Evolutionary conservation across 2,888 invertebrate genomes (phyloP).

Genomic region (Allolobophora icterica): DNA sequence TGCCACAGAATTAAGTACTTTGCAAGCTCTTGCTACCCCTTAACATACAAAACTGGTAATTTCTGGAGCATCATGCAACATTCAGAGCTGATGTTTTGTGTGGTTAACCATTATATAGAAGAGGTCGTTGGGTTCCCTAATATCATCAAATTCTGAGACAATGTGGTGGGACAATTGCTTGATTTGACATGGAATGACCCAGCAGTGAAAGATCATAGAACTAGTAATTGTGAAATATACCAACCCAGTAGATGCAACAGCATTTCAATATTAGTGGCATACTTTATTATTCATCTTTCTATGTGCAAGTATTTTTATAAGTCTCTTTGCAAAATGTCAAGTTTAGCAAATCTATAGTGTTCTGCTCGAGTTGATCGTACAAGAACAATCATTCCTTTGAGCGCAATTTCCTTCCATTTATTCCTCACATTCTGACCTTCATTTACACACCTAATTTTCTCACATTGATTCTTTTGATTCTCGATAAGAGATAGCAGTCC

Average conservation of each 20-base stretch:
- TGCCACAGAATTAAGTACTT: too few relatives aligned
- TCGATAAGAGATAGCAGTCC: conserved; percentile 38
- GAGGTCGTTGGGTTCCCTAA: too few relatives aligned
- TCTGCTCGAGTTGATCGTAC: conserved; percentile 2
- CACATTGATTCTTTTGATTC: not conserved
- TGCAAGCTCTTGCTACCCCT: too few relatives aligned
- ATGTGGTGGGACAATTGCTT: too few relatives aligned
- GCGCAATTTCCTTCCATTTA: not conserved
- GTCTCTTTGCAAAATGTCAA: conserved; percentile 14
- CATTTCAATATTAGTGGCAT: not conserved
- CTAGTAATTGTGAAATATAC: not conserved
- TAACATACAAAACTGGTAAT: too few relatives aligned
- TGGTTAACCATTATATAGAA: too few relatives aligned
- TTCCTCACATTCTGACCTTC: not conserved
- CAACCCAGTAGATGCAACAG: not conserved
- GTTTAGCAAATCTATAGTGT: conserved; percentile 22
- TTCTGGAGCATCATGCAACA: too few relatives aligned
- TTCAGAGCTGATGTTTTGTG: too few relatives aligned
- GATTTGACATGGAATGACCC: too few relatives aligned
- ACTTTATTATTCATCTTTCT: not conserved
- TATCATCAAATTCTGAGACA: too few relatives aligned
- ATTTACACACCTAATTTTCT: not conserved
- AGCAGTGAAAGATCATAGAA: not conserved
- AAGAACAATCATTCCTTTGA: not conserved
- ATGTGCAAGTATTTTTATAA: not conserved